Base-by-base conservation (phyloP, 2,888 invertebrate species). In the Sycophila texana region DNA sequence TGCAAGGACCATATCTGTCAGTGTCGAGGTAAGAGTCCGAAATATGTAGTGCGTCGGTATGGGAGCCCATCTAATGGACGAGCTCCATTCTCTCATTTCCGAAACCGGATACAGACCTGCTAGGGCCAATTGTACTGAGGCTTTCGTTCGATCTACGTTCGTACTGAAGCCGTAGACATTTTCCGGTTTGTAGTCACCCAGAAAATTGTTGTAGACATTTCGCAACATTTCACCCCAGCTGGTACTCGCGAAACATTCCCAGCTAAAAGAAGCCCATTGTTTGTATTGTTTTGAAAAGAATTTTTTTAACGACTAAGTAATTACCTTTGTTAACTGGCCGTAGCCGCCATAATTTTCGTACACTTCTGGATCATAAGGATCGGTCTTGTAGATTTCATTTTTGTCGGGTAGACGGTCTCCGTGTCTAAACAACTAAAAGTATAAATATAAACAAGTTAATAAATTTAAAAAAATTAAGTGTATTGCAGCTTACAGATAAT, bases 111-210 rank as follows among this genome's bases (percentile, higher is more conserved):
- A 39, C 39, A 39, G 7, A 5, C 39, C 39, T 2, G 39, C 39
- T 16, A 94, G 88, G 2, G 94, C 93, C 49, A 94, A 90, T 80
- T 94, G 90, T 0, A 93, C 94, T 4, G 94, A 94, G 93, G 94
- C 94, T 88, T 95, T 92, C 0, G 95, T 95, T 63, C 96, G 92
- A 76, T 94, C 94, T 85, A 91, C 93, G 86, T 94, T 93, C 0
- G 95, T 95, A 66, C 94, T 94, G 57, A 92, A 90, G 7, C 92
- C 89, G 51, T 85, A 83, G 3, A 85, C 80, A 13, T 81, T 49
- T 5, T 81, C 80, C 0, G 91, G 90, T 0, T 91, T 83, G 85
- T 92, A 92, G 10, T 85, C 86, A 0, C 91, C 92, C 47, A 92
- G 86, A 20, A 92, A 88, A 0, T 89, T 87, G n/a, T 90, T 87